These are phyloP conservation scores for Drosophila aff. DNA, from an alignment of 1,140 invertebrate genomes.

Conservation along the genomic window DNA sequence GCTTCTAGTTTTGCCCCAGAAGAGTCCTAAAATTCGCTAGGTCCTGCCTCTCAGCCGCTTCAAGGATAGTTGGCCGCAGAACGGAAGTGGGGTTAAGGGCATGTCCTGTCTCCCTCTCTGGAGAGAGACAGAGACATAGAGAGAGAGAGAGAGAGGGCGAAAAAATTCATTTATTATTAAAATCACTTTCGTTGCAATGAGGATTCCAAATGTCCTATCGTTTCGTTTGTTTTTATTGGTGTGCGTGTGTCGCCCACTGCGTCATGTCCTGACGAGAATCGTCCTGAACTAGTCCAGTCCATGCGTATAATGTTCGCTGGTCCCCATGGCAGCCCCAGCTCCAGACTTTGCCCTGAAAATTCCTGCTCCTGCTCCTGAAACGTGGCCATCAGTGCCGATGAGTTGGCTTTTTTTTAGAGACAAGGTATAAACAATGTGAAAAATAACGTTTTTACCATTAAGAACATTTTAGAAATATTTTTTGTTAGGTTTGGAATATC, in stretches of 20 bases:
- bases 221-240: slow-evolving; percentile 82
- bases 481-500: background rate
- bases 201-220: slow-evolving; percentile 81
- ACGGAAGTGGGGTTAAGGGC: slow-evolving; percentile 29
- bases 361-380: slow-evolving; percentile 7
- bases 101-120: slow-evolving; percentile 10
- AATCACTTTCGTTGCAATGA: slow-evolving; percentile 84
- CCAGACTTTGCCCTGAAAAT: slow-evolving; percentile 14
- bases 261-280: slow-evolving; percentile 55
- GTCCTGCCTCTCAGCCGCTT: background rate
- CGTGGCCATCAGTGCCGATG: background rate
- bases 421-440: background rate
- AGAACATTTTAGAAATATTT: background rate
- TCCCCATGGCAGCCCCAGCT: slow-evolving; percentile 1
- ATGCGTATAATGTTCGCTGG: slow-evolving; percentile 43
- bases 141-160: background rate
- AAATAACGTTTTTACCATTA: background rate
- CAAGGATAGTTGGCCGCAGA: slow-evolving; percentile 32
- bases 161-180: slow-evolving; percentile 83
- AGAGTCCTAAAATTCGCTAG: slow-evolving; percentile 35
- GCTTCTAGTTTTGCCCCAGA: slow-evolving; percentile 16
- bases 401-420: slow-evolving; percentile 8
- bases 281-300: slow-evolving; percentile 72
- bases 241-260: slow-evolving; percentile 54
- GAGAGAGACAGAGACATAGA: background rate